Percentiles rank a stretch among this genome's conserved stretches.
Evolutionary conservation across 1,140 invertebrate species (phyloP).

Genomic region (Delia radicum): DNA sequence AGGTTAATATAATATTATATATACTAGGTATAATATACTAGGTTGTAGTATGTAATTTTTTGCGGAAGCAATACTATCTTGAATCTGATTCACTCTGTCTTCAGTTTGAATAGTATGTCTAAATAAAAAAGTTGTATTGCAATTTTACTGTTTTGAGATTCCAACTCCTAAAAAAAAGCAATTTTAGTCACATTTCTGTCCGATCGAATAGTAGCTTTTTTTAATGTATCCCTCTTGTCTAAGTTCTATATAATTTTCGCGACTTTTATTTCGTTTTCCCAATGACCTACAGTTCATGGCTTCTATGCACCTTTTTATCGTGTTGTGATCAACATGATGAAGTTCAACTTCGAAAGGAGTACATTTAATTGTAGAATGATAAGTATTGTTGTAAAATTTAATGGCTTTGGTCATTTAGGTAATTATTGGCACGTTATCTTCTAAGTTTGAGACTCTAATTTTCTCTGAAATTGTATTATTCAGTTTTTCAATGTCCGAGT

Average conservation of each 20-base stretch:
- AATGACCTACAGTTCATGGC: no score
- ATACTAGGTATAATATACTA: no score
- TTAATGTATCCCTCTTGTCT: neutral
- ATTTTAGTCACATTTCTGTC: neutral
- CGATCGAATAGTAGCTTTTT: neutral
- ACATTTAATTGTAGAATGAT: neutral
- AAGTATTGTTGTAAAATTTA: neutral
- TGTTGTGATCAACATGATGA: no score
- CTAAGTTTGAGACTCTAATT: neutral
- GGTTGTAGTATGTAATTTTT: neutral
- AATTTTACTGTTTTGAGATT: neutral
- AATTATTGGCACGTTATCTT: neutral
- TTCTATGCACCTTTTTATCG: no score
- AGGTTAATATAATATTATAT: no score
- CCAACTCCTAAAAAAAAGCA: neutral
- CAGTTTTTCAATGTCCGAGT: neutral
- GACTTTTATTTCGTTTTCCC: no score
- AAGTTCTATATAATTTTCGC: no score
- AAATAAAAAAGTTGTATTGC: neutral
- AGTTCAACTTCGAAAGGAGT: neutral
- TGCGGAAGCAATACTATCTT: neutral
- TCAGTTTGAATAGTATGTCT: neutral
- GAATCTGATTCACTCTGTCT: neutral
- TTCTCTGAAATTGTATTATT: neutral
- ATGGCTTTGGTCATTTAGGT: neutral